Evolutionary conservation across 2,797 vertebrate genomes (phyloP).

Genomic region (Perdix hodgsoniae): DNA sequence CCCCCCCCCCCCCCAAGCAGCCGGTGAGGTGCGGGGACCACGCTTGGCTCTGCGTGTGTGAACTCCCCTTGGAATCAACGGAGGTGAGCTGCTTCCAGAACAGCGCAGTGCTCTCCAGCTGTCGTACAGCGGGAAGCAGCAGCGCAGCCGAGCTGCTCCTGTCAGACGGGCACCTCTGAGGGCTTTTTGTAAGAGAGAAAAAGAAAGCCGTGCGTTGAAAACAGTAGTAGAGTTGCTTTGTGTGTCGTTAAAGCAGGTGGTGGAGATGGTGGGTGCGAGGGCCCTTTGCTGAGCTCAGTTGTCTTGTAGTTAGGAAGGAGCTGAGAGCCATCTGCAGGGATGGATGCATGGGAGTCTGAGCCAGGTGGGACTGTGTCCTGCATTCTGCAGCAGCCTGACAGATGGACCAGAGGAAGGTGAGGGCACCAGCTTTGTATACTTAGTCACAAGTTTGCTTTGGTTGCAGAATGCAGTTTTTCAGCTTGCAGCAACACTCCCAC

Average conservation of each 20-base stretch:
- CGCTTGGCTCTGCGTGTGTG: neutral
- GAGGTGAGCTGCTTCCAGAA: neutral
- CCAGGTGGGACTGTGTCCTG: neutral
- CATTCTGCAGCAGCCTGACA: neutral
- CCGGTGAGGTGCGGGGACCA: neutral
- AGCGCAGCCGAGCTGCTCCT: neutral
- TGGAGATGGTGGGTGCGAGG: neutral
- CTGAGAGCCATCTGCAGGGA: neutral
- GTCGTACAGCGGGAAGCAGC: neutral
- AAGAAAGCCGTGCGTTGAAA: neutral
- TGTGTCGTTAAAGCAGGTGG: neutral
- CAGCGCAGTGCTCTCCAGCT: neutral
- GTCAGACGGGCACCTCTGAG: neutral
- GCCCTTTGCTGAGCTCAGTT: neutral
- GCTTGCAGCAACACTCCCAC: slow-evolving; percentile 25
- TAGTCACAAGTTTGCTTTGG: neutral
- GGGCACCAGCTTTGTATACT: neutral
- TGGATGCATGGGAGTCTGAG: neutral
- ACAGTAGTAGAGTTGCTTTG: neutral
- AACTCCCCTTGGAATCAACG: neutral
- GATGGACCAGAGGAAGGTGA: neutral
- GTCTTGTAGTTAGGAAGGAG: slow-evolving; percentile 15
- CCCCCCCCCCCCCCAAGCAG: rapidly evolving
- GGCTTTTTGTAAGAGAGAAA: neutral
- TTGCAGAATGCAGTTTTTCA: slow-evolving; percentile 7